Conservation (phyloP, 2,888 invertebrate species). For the Ephialtes manifestator region DNA sequence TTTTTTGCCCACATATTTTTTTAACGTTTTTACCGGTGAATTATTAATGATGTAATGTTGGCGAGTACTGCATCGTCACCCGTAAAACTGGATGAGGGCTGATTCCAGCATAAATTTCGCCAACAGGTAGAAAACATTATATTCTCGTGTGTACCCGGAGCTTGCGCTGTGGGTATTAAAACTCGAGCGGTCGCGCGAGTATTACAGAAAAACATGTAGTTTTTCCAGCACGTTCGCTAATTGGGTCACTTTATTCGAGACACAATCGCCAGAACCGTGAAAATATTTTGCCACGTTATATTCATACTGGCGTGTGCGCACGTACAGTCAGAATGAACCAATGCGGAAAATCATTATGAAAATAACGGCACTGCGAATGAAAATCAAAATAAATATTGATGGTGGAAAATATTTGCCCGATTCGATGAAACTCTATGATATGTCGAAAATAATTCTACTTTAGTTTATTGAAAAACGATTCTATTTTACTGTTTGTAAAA, state of each 20-base stretch:
- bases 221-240: constrained; percentile 44
- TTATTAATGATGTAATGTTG: constrained; percentile 54
- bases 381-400: constrained; percentile 13
- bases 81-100: constrained; percentile 47
- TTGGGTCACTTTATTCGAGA: constrained; percentile 60
- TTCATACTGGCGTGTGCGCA: neutral
- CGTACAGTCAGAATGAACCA: neutral
- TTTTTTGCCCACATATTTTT: neutral
- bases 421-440: neutral
- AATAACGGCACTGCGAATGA: neutral
- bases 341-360: neutral
- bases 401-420: neutral
- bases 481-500: neutral
- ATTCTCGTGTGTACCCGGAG: constrained; percentile 9
- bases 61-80: constrained; percentile 54
- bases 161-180: constrained; percentile 38
- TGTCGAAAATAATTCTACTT: neutral
- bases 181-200: constrained; percentile 20
- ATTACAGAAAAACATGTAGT: constrained; percentile 45
- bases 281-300: constrained; percentile 5
- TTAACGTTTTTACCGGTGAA: constrained; percentile 45
- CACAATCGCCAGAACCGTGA: constrained; percentile 33
- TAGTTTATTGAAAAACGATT: neutral
- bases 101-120: constrained; percentile 38
- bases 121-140: constrained; percentile 17